Conservation (phyloP, 2,113 vertebrate species). For the Barnardius zonarius region DNA sequence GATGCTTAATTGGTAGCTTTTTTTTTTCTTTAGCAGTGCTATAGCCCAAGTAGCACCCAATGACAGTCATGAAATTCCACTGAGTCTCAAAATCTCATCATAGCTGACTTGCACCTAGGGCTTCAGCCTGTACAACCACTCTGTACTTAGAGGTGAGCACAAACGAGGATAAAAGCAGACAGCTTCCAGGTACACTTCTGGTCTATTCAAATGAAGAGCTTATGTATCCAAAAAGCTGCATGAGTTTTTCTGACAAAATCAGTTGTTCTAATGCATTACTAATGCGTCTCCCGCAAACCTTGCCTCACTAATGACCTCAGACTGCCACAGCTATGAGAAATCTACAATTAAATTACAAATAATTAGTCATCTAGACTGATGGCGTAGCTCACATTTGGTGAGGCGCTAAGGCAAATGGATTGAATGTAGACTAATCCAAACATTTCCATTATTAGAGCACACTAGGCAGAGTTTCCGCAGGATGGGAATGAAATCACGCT, state of each 20-base stretch:
- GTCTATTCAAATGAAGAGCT: background rate
- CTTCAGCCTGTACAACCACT: background rate
- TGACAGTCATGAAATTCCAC: background rate
- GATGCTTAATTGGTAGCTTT: background rate
- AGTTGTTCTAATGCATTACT: background rate
- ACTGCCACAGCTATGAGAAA: background rate
- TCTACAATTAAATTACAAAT: conserved; percentile 3
- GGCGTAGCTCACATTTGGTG: conserved; percentile 32
- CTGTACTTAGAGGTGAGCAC: background rate
- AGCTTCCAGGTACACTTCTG: background rate
- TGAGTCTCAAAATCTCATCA: background rate
- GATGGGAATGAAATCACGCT: conserved; percentile 23
- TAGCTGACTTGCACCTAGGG: background rate
- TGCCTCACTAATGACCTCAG: background rate
- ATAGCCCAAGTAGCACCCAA: background rate
- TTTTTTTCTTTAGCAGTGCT: background rate
- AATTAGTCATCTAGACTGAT: conserved; percentile 41
- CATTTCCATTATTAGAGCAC: conserved; percentile 58
- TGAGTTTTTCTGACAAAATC: background rate
- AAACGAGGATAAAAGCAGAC: background rate
- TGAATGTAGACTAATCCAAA: conserved; percentile 50
- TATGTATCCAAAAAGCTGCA: background rate
- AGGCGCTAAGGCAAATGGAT: conserved; percentile 25
- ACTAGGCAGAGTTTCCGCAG: background rate
- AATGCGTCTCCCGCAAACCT: background rate